phyloP scores from a whole-genome alignment of 2,797 vertebrate genomes.

The Halcyon badia region DNA sequence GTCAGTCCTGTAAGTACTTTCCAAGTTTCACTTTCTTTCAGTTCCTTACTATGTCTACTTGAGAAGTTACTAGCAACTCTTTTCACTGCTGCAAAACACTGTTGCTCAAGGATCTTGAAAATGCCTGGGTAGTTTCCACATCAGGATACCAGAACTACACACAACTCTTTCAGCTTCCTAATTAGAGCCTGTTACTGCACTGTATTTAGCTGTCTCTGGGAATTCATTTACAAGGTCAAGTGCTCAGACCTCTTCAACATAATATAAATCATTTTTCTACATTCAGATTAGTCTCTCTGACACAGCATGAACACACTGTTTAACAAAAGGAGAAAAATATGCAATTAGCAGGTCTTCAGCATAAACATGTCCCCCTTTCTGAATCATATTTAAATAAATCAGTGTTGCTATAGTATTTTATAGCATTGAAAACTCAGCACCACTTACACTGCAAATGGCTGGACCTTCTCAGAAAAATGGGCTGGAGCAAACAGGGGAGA shows the following conservation, averaged over 20 bases:
- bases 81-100: not conserved
- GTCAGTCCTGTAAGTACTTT: not conserved
- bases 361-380: not conserved
- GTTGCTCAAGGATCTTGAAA: not conserved
- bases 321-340: conserved; percentile 7
- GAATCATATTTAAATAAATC: not conserved
- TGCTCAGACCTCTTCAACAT: not conserved
- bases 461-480: not conserved
- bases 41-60: not conserved
- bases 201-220: not conserved
- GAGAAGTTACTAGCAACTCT: not conserved
- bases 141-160: not conserved
- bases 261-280: conserved; percentile 10
- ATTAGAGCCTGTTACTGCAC: not conserved
- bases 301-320: not conserved
- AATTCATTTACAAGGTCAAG: conserved; percentile 34
- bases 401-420: not conserved
- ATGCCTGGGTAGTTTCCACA: not conserved
- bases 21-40: not conserved
- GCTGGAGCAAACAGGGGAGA: not conserved
- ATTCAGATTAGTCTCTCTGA: not conserved
- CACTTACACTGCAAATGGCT: not conserved
- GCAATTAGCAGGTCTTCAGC: conserved; percentile 2
- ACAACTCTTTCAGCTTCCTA: not conserved
- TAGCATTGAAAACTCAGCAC: not conserved